A percentile compares a stretch with the other conserved stretches of the same genome.
phyloP scores from a whole-genome alignment of 2,113 vertebrate genomes.

The Pantherophis guttatus region DNA sequence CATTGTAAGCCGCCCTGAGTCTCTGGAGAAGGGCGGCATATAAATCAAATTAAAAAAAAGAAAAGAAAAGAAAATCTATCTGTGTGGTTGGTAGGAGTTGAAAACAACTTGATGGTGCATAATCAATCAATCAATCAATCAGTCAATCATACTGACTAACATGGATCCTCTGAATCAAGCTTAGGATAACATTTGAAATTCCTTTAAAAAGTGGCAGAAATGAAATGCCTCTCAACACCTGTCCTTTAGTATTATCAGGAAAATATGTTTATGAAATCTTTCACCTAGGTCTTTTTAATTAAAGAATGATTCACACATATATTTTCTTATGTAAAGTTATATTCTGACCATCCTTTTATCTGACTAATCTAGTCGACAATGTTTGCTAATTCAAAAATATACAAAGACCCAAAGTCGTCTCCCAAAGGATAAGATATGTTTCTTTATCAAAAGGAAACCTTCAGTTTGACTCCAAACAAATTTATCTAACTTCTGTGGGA shows the following conservation, averaged over 20 bases:
- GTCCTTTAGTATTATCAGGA: background rate
- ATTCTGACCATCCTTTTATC: background rate
- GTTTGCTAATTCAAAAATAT: constrained; percentile 10
- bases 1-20: no score
- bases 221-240: background rate
- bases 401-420: rapidly evolving
- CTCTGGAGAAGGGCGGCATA: no score
- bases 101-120: background rate
- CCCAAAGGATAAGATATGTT: constrained; percentile 4
- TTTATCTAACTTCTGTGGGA: background rate
- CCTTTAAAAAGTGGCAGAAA: background rate
- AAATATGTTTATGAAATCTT: constrained; percentile 8
- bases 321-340: constrained; percentile 7
- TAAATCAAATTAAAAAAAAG: no score
- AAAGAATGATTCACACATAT: background rate
- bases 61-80: background rate
- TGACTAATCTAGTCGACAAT: constrained; percentile 2
- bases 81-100: background rate
- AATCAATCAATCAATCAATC: background rate
- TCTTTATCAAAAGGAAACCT: constrained; percentile 26
- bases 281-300: background rate
- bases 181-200: constrained; percentile 19
- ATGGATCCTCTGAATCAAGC: background rate
- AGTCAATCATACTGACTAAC: background rate
- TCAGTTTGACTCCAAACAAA: background rate